These are phyloP conservation scores for Choloepus hoffmanni DNA, from an alignment of 2,113 vertebrate species.

Conservation along the genomic window DNA sequence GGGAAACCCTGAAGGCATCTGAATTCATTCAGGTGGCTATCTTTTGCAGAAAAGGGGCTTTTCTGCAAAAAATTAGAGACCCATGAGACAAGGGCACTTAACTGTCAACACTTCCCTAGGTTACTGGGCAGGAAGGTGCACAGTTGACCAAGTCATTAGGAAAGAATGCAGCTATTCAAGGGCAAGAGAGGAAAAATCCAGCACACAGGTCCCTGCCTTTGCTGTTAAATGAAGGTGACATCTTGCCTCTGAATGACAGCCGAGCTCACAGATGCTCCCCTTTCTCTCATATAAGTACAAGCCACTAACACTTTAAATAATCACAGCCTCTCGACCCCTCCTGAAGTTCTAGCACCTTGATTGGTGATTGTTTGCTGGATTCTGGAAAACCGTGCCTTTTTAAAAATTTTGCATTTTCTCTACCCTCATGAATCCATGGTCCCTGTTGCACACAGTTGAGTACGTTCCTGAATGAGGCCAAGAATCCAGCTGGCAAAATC, in stretches of 20 bases:
- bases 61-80: neutral
- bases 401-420: conserved; percentile 16
- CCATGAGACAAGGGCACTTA: neutral
- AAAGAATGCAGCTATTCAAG: neutral
- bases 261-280: neutral
- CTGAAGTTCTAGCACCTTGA: neutral
- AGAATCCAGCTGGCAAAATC: conserved; percentile 75
- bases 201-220: neutral
- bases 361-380: neutral
- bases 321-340: neutral
- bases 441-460: conserved; percentile 45
- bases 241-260: neutral
- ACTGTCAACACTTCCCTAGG: neutral
- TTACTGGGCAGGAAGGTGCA: neutral
- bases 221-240: neutral
- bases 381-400: neutral
- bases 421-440: conserved; percentile 8
- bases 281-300: neutral
- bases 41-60: neutral
- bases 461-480: conserved; percentile 44
- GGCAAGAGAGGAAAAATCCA: neutral
- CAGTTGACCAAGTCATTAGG: neutral
- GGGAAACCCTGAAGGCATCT: neutral
- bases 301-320: neutral
- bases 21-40: neutral